Base-by-base conservation (phyloP, 2,113 vertebrate species). In the Procapra przewalskii region DNA sequence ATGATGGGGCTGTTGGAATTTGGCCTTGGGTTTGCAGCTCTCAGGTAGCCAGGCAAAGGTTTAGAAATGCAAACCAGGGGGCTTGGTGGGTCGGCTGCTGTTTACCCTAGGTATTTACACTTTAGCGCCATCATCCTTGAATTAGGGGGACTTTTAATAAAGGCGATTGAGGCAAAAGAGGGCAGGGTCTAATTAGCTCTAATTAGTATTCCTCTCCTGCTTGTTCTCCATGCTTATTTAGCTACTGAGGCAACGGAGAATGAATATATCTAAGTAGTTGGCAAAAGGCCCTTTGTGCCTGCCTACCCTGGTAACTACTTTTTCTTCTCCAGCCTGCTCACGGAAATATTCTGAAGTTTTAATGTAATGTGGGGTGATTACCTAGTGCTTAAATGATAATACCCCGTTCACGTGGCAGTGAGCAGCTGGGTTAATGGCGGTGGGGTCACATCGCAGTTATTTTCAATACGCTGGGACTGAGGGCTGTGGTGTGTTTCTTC, bases 191-290 rank as follows among this genome's bases (percentile, higher is more conserved):
- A 98, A 98, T 98, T 98, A 98, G 80, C 62, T 91, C 82, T 98
- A 97, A 98, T 98, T 98, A 97, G 97, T 98, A 98, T 98, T 98
- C 98, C 97, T 96, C 85, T 96, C 94, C 89, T 92, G 96, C 93
- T 96, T 96, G 91, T 97, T 98, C 95, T 93, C 91, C 95, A 54
- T 81, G 97, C 98, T 95, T 84, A 94, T 97, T 98, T 97, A 93
- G 98, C 98, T 97, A 93, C 97, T 97, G 97, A 95, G 97, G 97
- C 98, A 96, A 95, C 45, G 0, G 67, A 80, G 97, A 98, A 97
- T 98, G 97, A 97, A 98, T 97, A 95, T 98, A 97, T 94, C 97
- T 96, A 94, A 98, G 97, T 92, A 83, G 91, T 60, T 98, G 98
- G 98, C 98, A 91, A 82, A 50, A 94, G 60, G 96, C 97, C 91